These are phyloP conservation scores for Amazona ochrocephala DNA, from an alignment of 2,797 vertebrate species.

Conservation along the genomic window DNA sequence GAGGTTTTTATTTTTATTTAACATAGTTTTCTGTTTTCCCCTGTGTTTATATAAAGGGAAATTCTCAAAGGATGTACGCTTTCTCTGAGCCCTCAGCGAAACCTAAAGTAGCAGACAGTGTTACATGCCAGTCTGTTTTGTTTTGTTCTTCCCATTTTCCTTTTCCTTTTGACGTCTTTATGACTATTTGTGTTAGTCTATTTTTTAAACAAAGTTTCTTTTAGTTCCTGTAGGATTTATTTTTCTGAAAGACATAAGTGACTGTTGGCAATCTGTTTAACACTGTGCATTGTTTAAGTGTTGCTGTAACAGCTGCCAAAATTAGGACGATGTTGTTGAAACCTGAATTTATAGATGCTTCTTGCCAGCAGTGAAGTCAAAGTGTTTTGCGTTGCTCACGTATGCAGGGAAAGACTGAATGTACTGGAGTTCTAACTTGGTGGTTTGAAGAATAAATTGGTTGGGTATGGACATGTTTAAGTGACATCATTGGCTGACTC, in stretches of 20 bases:
- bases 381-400: background rate
- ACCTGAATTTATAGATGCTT: background rate
- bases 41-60: background rate
- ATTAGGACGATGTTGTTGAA: background rate
- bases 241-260: background rate
- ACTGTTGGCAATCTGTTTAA: background rate
- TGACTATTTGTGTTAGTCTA: background rate
- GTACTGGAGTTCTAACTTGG: background rate
- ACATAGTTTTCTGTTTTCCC: background rate
- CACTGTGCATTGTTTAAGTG: background rate
- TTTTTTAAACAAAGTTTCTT: background rate
- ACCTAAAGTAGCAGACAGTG: background rate
- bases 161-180: background rate
- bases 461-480: background rate
- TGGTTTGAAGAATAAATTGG: background rate
- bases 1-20: background rate
- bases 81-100: background rate
- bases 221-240: background rate
- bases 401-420: background rate
- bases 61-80: background rate
- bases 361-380: background rate
- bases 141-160: background rate
- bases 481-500: background rate
- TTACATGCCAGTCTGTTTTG: background rate
- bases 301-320: background rate